Evolutionary conservation across 2,113 vertebrate genomes (phyloP).

Genomic region (Parus major): DNA sequence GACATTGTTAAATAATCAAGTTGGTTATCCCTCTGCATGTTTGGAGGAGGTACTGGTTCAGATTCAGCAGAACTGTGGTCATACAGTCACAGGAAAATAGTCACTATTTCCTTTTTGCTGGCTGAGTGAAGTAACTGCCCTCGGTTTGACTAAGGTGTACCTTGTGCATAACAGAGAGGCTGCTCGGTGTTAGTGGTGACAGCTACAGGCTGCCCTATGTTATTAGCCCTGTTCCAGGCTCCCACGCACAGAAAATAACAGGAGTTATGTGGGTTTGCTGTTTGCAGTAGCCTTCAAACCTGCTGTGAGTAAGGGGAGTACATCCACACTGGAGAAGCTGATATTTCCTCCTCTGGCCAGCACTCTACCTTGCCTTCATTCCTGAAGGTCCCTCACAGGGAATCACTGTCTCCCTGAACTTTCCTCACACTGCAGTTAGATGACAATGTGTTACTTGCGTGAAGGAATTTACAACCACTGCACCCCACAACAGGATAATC

Average conservation of each 20-base stretch:
- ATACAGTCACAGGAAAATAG: background rate
- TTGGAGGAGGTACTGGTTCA: background rate
- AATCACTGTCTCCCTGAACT: background rate
- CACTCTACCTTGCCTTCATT: background rate
- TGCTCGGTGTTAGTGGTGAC: background rate
- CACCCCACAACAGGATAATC: background rate
- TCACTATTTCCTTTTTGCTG: background rate
- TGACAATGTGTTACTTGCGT: background rate
- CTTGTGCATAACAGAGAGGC: background rate
- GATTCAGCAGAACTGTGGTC: background rate
- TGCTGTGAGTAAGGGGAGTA: background rate
- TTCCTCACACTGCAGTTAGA: background rate
- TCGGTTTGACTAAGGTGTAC: background rate
- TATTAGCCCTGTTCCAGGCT: background rate
- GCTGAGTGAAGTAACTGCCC: background rate
- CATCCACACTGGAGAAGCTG: background rate
- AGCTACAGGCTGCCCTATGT: background rate
- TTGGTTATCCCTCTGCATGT: background rate
- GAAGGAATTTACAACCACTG: background rate
- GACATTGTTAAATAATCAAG: background rate
- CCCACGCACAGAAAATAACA: fast-evolving
- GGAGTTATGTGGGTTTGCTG: fast-evolving
- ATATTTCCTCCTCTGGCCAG: background rate
- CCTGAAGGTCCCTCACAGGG: background rate
- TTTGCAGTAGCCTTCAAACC: background rate